These are phyloP conservation scores for Hycleus cichorii DNA, from an alignment of 1,140 invertebrate genomes.

Conservation along the genomic window DNA sequence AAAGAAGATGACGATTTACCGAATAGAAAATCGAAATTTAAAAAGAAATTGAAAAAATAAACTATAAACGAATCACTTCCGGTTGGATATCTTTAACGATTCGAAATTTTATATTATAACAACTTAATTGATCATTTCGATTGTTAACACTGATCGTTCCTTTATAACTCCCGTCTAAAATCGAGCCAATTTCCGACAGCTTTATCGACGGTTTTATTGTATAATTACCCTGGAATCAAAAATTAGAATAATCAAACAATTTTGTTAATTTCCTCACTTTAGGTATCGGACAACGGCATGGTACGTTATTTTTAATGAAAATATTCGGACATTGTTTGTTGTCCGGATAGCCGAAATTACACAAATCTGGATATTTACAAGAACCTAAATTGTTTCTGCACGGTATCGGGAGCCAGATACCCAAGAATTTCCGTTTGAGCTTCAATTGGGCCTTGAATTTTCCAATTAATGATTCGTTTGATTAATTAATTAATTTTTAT, in stretches of 20 bases:
- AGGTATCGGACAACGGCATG: constrained; percentile 25
- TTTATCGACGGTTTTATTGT: constrained; percentile 11
- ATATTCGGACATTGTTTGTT: constrained; percentile 14
- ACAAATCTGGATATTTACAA: constrained; percentile 21
- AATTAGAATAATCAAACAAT: too few relatives aligned
- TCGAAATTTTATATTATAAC: constrained; percentile 6
- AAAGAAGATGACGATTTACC: constrained; percentile 44
- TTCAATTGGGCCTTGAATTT: constrained; percentile 10
- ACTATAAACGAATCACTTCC: constrained; percentile 1
- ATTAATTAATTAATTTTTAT: background rate
- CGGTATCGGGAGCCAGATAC: constrained; percentile 17
- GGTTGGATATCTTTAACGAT: background rate
- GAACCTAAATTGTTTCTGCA: constrained; percentile 21
- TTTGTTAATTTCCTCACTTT: constrained; percentile 5
- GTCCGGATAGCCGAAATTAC: constrained; percentile 16
- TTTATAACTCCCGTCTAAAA: constrained; percentile 7
- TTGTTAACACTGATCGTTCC: background rate
- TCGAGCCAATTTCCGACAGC: constrained; percentile 1
- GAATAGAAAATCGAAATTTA: constrained; percentile 5
- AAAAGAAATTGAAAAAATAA: constrained; percentile 7
- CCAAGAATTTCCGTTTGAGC: constrained; percentile 4
- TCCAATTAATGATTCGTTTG: background rate
- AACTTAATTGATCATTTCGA: background rate
- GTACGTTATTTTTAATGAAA: constrained; percentile 19
- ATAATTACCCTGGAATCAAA: constrained; percentile 22